Percentiles rank a stretch among this genome's conserved stretches.
Evolutionary conservation across 2,888 invertebrate species (phyloP).

Genomic region (Leptopilina myrica): DNA sequence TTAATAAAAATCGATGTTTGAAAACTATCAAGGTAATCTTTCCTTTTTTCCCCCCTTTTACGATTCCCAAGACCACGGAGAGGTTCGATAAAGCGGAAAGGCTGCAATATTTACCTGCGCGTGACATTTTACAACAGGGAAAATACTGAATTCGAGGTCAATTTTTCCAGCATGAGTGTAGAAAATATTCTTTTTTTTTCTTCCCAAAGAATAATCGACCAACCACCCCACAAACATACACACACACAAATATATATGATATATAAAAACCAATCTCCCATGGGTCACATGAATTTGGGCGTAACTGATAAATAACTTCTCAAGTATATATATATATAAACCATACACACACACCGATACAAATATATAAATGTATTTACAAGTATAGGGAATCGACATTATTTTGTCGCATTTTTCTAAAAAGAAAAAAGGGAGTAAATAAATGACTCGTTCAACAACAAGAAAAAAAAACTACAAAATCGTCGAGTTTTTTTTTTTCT

Average conservation of each 20-base stretch:
- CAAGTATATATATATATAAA: background rate
- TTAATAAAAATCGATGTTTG: too few relatives aligned
- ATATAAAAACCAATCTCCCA: conserved; percentile 1
- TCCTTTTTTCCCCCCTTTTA: background rate
- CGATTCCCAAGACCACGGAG: conserved; percentile 26
- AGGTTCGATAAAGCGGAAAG: conserved; percentile 46
- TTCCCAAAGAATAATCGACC: conserved; percentile 49
- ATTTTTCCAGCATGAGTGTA: conserved; percentile 12
- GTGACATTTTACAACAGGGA: conserved; percentile 40
- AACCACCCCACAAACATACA: background rate
- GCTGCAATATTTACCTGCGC: conserved; percentile 52
- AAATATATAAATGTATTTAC: too few relatives aligned
- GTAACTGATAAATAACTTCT: conserved; percentile 36
- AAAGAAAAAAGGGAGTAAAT: background rate
- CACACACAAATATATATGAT: too few relatives aligned
- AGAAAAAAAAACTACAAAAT: background rate
- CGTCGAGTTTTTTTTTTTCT: background rate
- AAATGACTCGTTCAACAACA: background rate
- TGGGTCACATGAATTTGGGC: conserved; percentile 35
- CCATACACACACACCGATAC: background rate
- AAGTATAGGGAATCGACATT: background rate
- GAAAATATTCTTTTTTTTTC: conserved; percentile 43
- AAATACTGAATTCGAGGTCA: background rate
- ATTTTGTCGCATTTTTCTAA: conserved; percentile 1
- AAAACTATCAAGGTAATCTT: too few relatives aligned